Conservation (phyloP, 2,888 invertebrate genomes). For the Tipula unca region DNA sequence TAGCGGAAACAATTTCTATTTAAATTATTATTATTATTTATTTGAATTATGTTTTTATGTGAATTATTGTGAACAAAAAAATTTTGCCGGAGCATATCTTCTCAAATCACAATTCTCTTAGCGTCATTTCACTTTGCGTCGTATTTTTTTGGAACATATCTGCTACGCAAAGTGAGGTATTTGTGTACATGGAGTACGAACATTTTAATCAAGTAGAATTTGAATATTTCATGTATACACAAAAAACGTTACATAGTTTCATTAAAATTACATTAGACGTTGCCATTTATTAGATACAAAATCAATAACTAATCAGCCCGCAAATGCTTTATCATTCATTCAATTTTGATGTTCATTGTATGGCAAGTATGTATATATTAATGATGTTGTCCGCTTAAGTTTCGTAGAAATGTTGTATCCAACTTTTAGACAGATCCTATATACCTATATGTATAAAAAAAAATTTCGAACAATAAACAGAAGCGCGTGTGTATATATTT, state of each 20-base stretch:
- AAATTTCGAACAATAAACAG: background rate
- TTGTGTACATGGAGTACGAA: background rate
- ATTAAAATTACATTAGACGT: background rate
- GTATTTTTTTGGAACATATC: no score
- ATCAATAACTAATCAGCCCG: background rate
- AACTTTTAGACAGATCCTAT: background rate
- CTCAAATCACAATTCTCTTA: no score
- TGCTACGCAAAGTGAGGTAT: no score
- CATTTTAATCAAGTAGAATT: background rate
- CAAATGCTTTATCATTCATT: background rate
- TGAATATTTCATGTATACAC: background rate
- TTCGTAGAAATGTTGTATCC: background rate
- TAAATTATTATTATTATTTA: no score
- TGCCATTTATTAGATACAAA: background rate
- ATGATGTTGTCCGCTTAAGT: no score
- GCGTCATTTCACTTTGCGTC: no score
- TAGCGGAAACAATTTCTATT: no score
- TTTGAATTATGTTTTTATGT: no score
- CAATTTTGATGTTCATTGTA: background rate
- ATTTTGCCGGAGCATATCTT: no score
- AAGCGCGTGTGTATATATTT: background rate
- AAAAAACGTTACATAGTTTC: background rate
- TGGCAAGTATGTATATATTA: background rate
- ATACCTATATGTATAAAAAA: background rate
- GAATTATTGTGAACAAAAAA: no score